These are phyloP conservation scores for Scatophagus argus DNA, from an alignment of 2,113 vertebrate genomes.

Conservation along the genomic window DNA sequence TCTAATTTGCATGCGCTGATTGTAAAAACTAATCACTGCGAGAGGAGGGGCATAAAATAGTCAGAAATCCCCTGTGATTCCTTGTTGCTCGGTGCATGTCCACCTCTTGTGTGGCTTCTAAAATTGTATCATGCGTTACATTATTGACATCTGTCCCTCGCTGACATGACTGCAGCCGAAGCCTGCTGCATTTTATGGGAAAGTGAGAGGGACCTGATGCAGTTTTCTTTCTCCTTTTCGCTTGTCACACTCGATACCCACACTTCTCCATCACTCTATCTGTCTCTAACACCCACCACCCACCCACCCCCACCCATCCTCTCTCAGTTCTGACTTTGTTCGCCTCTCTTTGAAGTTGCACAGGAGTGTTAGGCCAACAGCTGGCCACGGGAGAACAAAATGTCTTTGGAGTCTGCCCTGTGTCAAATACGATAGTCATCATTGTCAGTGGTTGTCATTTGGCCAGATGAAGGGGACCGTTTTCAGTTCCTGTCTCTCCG, in stretches of 20 bases:
- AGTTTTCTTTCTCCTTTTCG: slow-evolving; percentile 5
- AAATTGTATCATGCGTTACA: slow-evolving; percentile 8
- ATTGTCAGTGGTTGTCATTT: slow-evolving; percentile 60
- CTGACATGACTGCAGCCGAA: slow-evolving; percentile 29
- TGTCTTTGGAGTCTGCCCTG: slow-evolving; percentile 53
- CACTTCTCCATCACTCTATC: slow-evolving; percentile 28
- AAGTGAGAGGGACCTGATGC: slow-evolving; percentile 31
- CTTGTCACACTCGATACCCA: slow-evolving; percentile 27
- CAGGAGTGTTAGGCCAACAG: slow-evolving; percentile 36
- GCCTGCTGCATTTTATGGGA: slow-evolving; percentile 23
- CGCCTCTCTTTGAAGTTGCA: slow-evolving; percentile 67
- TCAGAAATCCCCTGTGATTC: slow-evolving; percentile 42
- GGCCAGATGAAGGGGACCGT: slow-evolving; percentile 36
- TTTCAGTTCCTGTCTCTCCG: slow-evolving; percentile 31
- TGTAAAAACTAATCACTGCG: slow-evolving; percentile 71
- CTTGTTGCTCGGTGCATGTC: slow-evolving; percentile 40
- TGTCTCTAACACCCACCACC: neutral
- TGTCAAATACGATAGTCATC: slow-evolving; percentile 52
- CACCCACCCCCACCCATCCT: neutral
- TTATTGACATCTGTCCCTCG: slow-evolving; percentile 34
- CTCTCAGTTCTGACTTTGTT: slow-evolving; percentile 30
- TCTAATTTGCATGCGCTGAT: slow-evolving; percentile 74
- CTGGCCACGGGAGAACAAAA: slow-evolving; percentile 54
- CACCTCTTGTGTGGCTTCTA: slow-evolving; percentile 4
- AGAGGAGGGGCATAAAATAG: slow-evolving; percentile 39